These are phyloP conservation scores for Drosophila gunungcola DNA, from an alignment of 1,140 invertebrate genomes.

Conservation along the genomic window DNA sequence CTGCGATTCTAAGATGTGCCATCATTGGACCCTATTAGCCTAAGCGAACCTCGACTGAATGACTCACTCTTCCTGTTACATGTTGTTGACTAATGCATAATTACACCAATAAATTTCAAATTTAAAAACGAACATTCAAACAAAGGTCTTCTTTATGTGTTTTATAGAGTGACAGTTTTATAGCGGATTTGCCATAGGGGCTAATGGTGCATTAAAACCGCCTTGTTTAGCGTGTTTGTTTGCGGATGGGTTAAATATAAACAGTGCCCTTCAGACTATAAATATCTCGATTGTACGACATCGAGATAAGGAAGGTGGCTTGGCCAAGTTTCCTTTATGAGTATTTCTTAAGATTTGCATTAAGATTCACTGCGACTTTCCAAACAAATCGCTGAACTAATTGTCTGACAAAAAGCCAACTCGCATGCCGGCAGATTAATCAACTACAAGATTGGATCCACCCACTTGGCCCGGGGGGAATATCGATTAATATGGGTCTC, in stretches of 20 bases:
- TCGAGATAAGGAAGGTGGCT: constrained; percentile 25
- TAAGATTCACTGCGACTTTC: neutral
- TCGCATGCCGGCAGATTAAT: constrained; percentile 26
- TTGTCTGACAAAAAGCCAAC: constrained; percentile 5
- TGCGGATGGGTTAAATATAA: constrained; percentile 29
- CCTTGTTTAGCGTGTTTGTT: constrained; percentile 17
- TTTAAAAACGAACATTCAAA: constrained; percentile 44
- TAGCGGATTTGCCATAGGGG: constrained; percentile 9
- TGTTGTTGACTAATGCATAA: constrained; percentile 75
- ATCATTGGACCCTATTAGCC: constrained; percentile 3
- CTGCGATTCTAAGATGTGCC: constrained; percentile 52
- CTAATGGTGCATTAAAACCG: constrained; percentile 32
- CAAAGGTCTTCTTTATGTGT: constrained; percentile 27
- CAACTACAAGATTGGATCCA: constrained; percentile 54
- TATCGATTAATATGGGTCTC: constrained; percentile 25
- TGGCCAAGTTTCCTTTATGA: constrained; percentile 23
- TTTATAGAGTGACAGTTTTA: constrained; percentile 47
- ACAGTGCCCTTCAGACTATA: constrained; percentile 40
- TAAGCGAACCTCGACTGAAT: constrained; percentile 34
- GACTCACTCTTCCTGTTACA: constrained; percentile 45
- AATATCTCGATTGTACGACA: constrained; percentile 20
- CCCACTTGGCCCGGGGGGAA: constrained; percentile 24
- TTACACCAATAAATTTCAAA: constrained; percentile 60
- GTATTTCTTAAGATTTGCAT: neutral
- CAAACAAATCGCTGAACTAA: constrained; percentile 21